Base-by-base conservation (phyloP, 2,797 vertebrate species). In the Parambassis ranga region DNA sequence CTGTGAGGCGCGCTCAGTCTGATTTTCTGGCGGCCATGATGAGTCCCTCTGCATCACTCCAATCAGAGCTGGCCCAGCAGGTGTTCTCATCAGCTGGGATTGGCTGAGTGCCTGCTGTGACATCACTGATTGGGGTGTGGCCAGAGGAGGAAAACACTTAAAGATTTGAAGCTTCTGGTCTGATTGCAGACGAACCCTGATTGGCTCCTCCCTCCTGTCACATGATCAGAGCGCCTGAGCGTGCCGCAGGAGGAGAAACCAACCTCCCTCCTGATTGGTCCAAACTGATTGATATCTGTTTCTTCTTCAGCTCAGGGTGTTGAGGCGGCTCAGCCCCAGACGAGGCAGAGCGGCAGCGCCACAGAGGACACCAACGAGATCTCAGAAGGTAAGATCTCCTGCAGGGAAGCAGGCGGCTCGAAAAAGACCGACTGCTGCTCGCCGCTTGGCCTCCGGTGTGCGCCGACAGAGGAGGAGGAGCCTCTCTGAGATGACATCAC, bases 311-410 rank as follows among this genome's bases (percentile, higher is more conserved):
- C 84, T 51, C 84, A 87, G 59, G 77, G 28, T 6, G 52, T 67
- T 0, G 75, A 86, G 50, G 53, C 58, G 19, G 70, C 77, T 8
- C 58, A 76, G 57, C 70, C 86, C n/a, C 84, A 85, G 55, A 67
- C 39, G 37, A 55, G 74, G 26, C 70, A 51, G 20, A 87, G 65
- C 23, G 18, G 52, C 23, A 10, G 59, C 0, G 32, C 27, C 43
- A 23, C 65, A 2, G 67, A 62, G 51, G 82, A 86, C 31, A 81
- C 75, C 80, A 90, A 90, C 44, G 79, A 89, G 81, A 91, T 91
- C 66, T 63, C 69, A 14, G 86, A 88, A 91, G 91, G 92, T 93
- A 89, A 89, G 89, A 30, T 50, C 43, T 46, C 48, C 38, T 1
- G 16, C 16, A 15, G 52, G 39, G 22, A 41, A 33, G 42, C 37